Percentiles rank a stretch among this genome's conserved stretches.
These are phyloP conservation scores for Adelosebastes latens DNA, from an alignment of 2,797 vertebrate genomes.

Conservation along the genomic window DNA sequence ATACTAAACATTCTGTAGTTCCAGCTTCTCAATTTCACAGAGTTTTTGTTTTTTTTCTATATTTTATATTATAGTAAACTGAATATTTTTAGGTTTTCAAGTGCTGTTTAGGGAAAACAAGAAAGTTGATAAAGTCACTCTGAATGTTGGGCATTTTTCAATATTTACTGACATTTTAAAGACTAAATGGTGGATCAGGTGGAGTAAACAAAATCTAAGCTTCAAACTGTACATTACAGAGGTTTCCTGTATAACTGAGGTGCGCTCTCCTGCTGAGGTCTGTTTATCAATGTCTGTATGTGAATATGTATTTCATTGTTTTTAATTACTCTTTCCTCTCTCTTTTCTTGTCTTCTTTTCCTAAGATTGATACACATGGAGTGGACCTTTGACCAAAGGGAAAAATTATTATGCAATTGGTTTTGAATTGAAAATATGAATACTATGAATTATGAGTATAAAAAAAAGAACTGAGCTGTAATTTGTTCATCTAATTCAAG, in stretches of 20 bases:
- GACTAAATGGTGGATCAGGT: no score
- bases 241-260: no score
- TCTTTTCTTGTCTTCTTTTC: not conserved
- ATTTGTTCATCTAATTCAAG: not conserved
- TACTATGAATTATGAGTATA: not conserved
- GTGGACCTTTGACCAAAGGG: not conserved
- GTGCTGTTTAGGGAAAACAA: not conserved
- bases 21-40: no score
- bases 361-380: not conserved
- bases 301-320: not conserved
- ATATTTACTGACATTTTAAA: no score
- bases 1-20: no score
- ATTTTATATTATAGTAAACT: no score
- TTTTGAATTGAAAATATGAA: not conserved
- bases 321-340: not conserved
- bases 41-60: no score
- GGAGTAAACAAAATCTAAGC: no score
- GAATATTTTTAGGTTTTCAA: not conserved
- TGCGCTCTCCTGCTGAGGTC: not conserved
- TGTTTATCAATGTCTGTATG: not conserved
- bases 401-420: not conserved
- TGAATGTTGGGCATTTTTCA: no score
- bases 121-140: not conserved
- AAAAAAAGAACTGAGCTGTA: not conserved
- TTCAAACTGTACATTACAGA: no score